Evolutionary conservation across 2,888 invertebrate genomes (phyloP), one percentile per base, ranked within the genome.

Genomic region (Eupithecia dodoneata): DNA sequence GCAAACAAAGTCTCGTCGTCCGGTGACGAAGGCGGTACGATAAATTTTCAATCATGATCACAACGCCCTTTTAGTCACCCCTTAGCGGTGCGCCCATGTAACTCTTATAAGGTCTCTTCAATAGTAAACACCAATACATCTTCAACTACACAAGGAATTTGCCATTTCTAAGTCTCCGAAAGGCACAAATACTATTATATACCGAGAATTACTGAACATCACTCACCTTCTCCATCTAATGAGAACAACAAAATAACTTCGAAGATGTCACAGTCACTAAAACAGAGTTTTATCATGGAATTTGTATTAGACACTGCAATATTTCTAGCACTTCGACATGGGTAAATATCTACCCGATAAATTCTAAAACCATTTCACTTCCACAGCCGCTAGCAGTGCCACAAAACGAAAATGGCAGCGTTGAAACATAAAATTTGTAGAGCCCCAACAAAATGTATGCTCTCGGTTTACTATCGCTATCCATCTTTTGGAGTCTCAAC

Each of bases 341-440:
- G 86, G 84, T 87, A 87, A 87, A 86, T 87, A 87, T 85, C 85
- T 85, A 84, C 83, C 78, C 85, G 63, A 30, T 63, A 82, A 88
- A 89, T 83, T 89, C 89, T 81, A 85, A 81, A 82, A 88, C 70
- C 90, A 88, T 87, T 87, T 88, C 87, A 89, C 88, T 88, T 86
- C 86, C 86, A 90, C 92, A 88, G 89, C 94, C 93, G 92, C 92
- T 91, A 89, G 88, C 91, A 91, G 92, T 95, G 93, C 91, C 94
- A 94, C 93, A 94, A 94, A 95, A 94, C 93, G 94, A 95, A 95
- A 94, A 95, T 95, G 94, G 94, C 94, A 95, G 94, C 94, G 92
- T 89, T 88, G 88, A 89, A 90, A 85, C 87, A 85, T 88, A 85
- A 88, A 89, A 86, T 88, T 86, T 88, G 84, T 81, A 83, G 80